Base-by-base conservation (phyloP, 2,797 vertebrate species). In the Silurus aristotelis region DNA sequence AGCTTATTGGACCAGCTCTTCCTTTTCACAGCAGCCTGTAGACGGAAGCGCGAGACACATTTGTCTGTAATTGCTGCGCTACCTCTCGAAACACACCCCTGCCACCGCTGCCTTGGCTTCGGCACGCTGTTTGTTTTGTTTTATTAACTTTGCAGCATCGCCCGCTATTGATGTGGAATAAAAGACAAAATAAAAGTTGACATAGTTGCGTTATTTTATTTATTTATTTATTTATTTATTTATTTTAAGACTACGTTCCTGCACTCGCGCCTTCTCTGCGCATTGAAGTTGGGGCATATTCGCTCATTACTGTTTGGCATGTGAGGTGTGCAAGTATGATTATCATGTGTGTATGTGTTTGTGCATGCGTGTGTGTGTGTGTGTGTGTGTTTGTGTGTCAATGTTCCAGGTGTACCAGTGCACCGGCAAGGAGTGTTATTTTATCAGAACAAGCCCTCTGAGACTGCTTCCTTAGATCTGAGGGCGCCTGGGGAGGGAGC, bases 401-500 rank as follows among this genome's bases (percentile, higher is more conserved):
- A 10, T 80, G 14, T 80, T 80, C 84, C 84, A 91, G 86, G 85
- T 90, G 90, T 86, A 91, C 89, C 92, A 89, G 82, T 90, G 92
- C 92, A 91, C 92, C 90, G 85, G 81, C 91, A 94, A 92, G 92
- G 93, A 93, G 91, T 93, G 93, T 93, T 94, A 93, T 93, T 94
- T 95, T 95, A 93, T 92, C 92, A 93, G 93, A 93, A 94, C 94
- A 95, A 95, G 93, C 94, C 95, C 95, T 93, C 92, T 72, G 95
- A 95, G 95, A 94, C 92, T 86, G 90, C 89, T 90, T 91, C 90
- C 89, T 95, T 90, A 95, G 94, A 95, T 95, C 94, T 95, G 91
- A 85, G 93, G 90, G 93, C 89, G 95, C 94, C 95, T 94, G 91
- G 94, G 95, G 95, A 95, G 91, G 90, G 90, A 90, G 92, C 89